phyloP scores from a whole-genome alignment of 2,888 invertebrate genomes.

The Nemoura dubitans region DNA sequence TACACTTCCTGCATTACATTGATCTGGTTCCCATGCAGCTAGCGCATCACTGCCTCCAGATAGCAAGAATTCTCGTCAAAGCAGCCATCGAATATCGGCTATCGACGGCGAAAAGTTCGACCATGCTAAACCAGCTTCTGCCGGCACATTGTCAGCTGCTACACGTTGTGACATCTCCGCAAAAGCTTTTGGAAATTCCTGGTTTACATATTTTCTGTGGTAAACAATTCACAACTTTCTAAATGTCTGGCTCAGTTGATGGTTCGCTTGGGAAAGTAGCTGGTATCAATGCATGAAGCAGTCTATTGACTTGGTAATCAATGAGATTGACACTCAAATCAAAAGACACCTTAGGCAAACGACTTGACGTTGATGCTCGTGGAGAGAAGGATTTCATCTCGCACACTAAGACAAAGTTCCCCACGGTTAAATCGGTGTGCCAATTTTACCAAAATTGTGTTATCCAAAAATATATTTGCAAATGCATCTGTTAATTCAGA shows the following conservation, averaged over 20 bases:
- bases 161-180: not conserved
- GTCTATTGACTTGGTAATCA: not conserved
- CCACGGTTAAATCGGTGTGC: no score
- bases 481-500: no score
- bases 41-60: not conserved
- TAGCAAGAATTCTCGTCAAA: not conserved
- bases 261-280: not conserved
- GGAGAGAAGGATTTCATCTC: not conserved
- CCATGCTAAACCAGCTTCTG: not conserved
- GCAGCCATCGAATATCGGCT: not conserved
- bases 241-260: not conserved
- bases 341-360: not conserved
- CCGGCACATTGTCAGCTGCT: no score
- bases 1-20: slow-evolving; percentile 15
- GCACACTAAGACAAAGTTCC: no score
- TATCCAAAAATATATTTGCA: no score
- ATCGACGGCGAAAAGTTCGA: not conserved
- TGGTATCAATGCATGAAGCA: not conserved
- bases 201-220: slow-evolving; percentile 7
- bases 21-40: slow-evolving; percentile 17
- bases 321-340: not conserved
- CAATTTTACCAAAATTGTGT: no score
- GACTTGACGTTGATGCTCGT: not conserved
- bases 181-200: not conserved
- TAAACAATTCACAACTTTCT: not conserved